Evolutionary conservation across 2,113 vertebrate species (phyloP).

Genomic region (Cranoglanis bouderius): DNA sequence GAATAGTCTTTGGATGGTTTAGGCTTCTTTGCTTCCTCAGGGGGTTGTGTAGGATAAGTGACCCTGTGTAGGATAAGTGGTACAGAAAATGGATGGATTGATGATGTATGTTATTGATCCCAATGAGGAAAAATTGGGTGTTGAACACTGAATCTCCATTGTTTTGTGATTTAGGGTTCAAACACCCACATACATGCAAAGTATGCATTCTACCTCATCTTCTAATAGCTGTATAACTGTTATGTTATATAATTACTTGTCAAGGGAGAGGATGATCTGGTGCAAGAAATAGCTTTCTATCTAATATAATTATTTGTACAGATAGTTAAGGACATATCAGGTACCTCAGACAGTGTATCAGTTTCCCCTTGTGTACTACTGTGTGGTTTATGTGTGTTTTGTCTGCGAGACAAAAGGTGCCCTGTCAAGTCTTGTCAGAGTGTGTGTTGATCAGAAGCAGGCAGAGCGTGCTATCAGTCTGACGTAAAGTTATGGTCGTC

Average conservation of each 20-base stretch:
- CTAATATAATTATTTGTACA: slow-evolving; percentile 23
- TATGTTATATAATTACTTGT: slow-evolving; percentile 17
- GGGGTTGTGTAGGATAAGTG: no score
- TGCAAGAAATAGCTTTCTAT: background rate
- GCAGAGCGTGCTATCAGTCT: slow-evolving; percentile 40
- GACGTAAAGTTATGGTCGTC: background rate
- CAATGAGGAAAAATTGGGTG: background rate
- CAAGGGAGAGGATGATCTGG: background rate
- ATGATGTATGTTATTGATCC: background rate
- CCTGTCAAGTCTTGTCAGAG: slow-evolving; percentile 3
- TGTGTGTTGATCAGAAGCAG: slow-evolving; percentile 44
- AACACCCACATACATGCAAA: background rate
- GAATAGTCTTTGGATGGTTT: background rate
- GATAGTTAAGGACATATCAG: slow-evolving; percentile 1
- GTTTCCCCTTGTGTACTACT: slow-evolving; percentile 7
- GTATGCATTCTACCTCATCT: background rate
- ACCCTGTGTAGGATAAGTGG: no score
- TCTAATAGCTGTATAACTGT: background rate
- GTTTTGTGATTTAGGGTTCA: background rate
- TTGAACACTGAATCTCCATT: background rate
- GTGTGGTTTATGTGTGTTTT: slow-evolving; percentile 9
- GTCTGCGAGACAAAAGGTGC: slow-evolving; percentile 18
- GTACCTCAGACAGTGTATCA: background rate
- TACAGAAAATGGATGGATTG: no score
- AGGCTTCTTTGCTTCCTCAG: background rate